Percentiles rank a stretch among this genome's conserved stretches.
Evolutionary conservation across 2,113 vertebrate genomes (phyloP).

Genomic region (Eulemur rufifrons): DNA sequence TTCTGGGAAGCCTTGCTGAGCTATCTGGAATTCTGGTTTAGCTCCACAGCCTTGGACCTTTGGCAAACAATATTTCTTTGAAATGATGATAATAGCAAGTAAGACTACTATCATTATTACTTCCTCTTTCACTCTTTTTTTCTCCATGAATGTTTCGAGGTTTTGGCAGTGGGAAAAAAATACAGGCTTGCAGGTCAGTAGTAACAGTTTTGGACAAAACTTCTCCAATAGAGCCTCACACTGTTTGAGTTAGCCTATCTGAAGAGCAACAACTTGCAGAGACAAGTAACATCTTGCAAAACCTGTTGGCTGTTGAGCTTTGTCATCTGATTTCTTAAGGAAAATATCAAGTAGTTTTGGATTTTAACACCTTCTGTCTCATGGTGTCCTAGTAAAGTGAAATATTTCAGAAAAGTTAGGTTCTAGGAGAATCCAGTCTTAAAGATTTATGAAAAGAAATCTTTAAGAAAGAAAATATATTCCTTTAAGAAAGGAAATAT

Average conservation of each 20-base stretch:
- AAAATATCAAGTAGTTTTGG: slow-evolving; percentile 24
- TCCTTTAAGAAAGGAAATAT: not conserved
- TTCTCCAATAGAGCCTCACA: not conserved
- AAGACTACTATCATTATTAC: slow-evolving; percentile 40
- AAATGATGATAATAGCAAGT: slow-evolving; percentile 37
- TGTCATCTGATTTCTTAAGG: slow-evolving; percentile 52
- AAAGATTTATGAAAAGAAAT: slow-evolving; percentile 26
- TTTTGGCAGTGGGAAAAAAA: slow-evolving; percentile 38
- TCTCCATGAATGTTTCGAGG: slow-evolving; percentile 30
- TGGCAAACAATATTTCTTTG: slow-evolving; percentile 74
- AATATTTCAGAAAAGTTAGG: slow-evolving; percentile 43
- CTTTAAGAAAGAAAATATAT: too few species aligned
- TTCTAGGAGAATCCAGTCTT: not conserved
- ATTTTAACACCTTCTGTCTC: slow-evolving; percentile 55
- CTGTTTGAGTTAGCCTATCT: slow-evolving; percentile 48
- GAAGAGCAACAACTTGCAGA: slow-evolving; percentile 61
- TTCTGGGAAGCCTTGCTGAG: slow-evolving; percentile 77
- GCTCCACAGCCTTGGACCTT: slow-evolving; percentile 64
- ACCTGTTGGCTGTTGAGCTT: not conserved
- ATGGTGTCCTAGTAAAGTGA: slow-evolving; percentile 10
- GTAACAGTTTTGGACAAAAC: slow-evolving; percentile 58
- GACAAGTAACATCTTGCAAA: slow-evolving; percentile 60
- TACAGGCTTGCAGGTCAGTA: slow-evolving; percentile 65
- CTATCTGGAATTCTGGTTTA: slow-evolving; percentile 77
- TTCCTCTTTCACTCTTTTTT: not conserved